Evolutionary conservation across 1,140 invertebrate species (phyloP).

Genomic region (Cydia strobilella): DNA sequence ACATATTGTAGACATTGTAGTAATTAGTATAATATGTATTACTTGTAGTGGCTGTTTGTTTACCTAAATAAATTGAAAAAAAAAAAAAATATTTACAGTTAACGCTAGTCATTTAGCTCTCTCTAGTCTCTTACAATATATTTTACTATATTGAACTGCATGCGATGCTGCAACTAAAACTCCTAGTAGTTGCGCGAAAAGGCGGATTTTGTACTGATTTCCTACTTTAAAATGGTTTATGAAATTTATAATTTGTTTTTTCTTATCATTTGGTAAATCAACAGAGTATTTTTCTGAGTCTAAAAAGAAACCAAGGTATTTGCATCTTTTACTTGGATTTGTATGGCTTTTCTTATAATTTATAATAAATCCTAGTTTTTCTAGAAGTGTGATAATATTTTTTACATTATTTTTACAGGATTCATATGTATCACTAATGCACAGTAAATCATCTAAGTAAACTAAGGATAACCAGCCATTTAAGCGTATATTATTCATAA

Average conservation of each 20-base stretch:
- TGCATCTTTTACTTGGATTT: too few relatives aligned
- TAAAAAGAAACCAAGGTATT: too few relatives aligned
- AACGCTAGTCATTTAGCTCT: constrained; percentile 18
- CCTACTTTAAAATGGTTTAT: constrained; percentile 26
- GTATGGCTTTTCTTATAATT: too few relatives aligned
- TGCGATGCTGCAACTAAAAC: constrained; percentile 17
- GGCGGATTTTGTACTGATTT: constrained; percentile 27
- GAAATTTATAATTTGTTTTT: constrained; percentile 23
- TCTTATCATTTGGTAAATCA: constrained; percentile 22
- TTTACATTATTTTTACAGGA: too few relatives aligned
- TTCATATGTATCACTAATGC: constrained; percentile 19
- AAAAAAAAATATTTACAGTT: constrained; percentile 29
- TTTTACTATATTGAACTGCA: constrained; percentile 14
- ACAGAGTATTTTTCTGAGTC: constrained; percentile 23
- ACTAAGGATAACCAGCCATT: constrained; percentile 29
- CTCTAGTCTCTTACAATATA: constrained; percentile 17
- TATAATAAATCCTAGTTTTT: too few relatives aligned
- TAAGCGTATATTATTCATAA: constrained; percentile 34
- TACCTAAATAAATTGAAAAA: too few relatives aligned
- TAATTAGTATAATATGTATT: too few relatives aligned
- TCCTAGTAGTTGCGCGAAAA: constrained; percentile 21
- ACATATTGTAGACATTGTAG: too few relatives aligned
- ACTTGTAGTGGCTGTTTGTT: too few relatives aligned
- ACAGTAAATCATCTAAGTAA: constrained; percentile 34
- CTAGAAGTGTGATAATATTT: too few relatives aligned